Evolutionary conservation across 2,797 vertebrate species (phyloP), one percentile per base, ranked within the genome.

Genomic region (Lates japonicus): DNA sequence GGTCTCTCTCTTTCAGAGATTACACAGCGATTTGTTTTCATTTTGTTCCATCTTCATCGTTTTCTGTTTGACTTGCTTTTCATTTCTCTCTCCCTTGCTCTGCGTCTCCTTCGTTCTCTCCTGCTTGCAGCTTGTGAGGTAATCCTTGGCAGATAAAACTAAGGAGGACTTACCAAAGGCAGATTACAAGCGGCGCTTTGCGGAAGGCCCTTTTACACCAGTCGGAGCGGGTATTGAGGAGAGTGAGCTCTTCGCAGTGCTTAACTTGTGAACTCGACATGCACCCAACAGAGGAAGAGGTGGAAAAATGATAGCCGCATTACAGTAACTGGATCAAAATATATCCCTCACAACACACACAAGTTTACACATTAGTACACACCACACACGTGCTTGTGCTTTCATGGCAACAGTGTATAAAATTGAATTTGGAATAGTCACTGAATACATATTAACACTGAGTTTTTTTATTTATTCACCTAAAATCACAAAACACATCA

Each of bases 121-220:
- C 91, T 90, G 91, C 92, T 93, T 82, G 87, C 90, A 90, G 92
- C 92, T 93, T 93, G 94, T 93, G 94, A 94, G 93, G 94, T 95
- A 95, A 96, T 96, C 95, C 94, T 91, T 93, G 93, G 92, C 94
- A 94, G 94, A 95, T 95, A 95, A 95, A 95, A 95, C 94, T 95
- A 95, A 96, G 91, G 94, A 96, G 94, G 94, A 94, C 88, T 95
- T 95, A 95, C 94, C 91, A 91, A 94, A 95, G 94, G 90, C 94
- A 95, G 95, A 95, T 95, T 96, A 95, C 93, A 92, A 94, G 93
- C 79, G 77, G 91, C 86, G 92, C 93, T 95, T 95, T 94, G 94
- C 93, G 86, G 90, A 94, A 93, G 93, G 88, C 92, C 92, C 87
- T 92, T 92, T 93, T 94, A 94, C 92, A 94, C 89, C 92, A 90